Conservation (phyloP, 2,797 vertebrate species). For the Dryobates pubescens region DNA sequence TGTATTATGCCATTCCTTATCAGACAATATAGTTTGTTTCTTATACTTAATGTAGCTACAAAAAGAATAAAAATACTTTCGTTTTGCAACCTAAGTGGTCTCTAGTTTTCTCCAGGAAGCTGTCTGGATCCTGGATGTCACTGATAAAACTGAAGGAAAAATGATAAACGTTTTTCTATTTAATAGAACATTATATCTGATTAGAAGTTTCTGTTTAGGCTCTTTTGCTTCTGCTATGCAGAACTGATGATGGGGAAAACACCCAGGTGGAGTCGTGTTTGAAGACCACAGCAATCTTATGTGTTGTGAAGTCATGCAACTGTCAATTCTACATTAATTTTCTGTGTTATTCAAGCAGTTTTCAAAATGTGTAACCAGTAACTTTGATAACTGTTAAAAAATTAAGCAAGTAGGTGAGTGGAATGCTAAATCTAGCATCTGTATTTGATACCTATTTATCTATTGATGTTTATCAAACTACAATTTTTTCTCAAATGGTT, state of each 20-base stretch:
- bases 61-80: background rate
- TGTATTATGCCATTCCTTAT: rapidly evolving
- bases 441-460: background rate
- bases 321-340: constrained; percentile 23
- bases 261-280: background rate
- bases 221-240: background rate
- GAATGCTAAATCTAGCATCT: background rate
- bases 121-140: background rate
- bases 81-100: background rate
- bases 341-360: background rate
- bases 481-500: background rate
- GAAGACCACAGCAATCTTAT: background rate
- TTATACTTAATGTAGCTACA: background rate
- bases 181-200: background rate
- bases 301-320: background rate
- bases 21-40: background rate
- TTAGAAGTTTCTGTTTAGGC: background rate
- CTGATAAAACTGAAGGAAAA: background rate
- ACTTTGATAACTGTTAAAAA: constrained; percentile 25
- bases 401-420: background rate
- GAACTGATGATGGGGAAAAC: background rate
- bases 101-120: background rate
- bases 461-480: background rate
- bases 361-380: constrained; percentile 23
- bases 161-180: background rate